These are phyloP conservation scores for Uromys caudimaculatus DNA, from an alignment of 2,797 vertebrate genomes.

Conservation along the genomic window DNA sequence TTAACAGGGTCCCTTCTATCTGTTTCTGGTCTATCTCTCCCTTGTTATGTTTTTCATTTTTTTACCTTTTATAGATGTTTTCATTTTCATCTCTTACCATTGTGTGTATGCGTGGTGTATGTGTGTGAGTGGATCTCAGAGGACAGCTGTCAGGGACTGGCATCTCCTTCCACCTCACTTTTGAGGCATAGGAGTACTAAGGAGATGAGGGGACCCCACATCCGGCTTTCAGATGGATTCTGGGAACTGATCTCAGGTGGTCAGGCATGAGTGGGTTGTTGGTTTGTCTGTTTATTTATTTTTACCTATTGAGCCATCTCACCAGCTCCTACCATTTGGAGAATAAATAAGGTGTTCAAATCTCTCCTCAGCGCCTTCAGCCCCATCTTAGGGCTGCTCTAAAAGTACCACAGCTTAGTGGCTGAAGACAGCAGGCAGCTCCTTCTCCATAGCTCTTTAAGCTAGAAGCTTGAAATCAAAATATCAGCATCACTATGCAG, in stretches of 20 bases:
- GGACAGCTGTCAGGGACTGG: background rate
- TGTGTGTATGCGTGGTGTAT: background rate
- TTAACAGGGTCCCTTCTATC: background rate
- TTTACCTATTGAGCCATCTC: background rate
- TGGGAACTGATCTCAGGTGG: background rate
- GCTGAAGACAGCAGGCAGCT: background rate
- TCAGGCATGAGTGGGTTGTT: background rate
- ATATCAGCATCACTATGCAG: background rate
- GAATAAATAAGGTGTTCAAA: background rate
- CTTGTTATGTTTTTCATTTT: rapidly evolving
- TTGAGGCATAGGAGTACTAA: background rate
- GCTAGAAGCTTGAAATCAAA: background rate
- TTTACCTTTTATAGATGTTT: background rate
- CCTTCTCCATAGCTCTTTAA: background rate
- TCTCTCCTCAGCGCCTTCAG: background rate
- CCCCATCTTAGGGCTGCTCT: background rate
- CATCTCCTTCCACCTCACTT: background rate
- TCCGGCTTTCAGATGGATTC: background rate
- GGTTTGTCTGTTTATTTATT: background rate
- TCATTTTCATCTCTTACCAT: too few species aligned
- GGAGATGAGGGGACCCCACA: background rate
- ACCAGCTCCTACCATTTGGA: background rate
- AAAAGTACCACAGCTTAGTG: background rate
- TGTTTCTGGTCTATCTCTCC: background rate
- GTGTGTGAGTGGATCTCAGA: background rate